Evolutionary conservation across 30 jellyfish, hydroid and myxozoan genomes (phyloP).

Genomic region (Haliclystus octoradiatus): DNA sequence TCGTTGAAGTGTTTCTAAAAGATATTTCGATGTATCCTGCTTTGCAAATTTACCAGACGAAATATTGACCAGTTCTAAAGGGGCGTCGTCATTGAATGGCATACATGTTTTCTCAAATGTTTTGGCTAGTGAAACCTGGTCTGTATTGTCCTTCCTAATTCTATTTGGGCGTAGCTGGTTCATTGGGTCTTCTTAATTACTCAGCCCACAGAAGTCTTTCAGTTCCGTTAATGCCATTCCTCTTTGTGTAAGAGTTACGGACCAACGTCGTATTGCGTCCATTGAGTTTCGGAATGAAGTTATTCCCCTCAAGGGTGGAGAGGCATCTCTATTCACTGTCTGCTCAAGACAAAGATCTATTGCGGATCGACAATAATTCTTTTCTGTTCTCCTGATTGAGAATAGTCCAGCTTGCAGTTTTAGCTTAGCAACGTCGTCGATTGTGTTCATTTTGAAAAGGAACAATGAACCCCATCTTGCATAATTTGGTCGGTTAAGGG

Average conservation of each 20-base stretch:
- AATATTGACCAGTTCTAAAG: background rate
- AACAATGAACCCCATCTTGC: slow-evolving; percentile 10
- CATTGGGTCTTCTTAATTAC: background rate
- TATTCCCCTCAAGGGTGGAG: slow-evolving; percentile 1
- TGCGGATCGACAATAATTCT: slow-evolving; percentile 13
- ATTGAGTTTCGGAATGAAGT: slow-evolving; percentile 6
- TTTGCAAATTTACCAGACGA: background rate
- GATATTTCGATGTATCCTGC: background rate
- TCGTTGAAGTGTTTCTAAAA: background rate
- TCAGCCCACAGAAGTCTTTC: background rate
- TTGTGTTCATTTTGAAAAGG: slow-evolving; percentile 11
- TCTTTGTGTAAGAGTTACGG: background rate
- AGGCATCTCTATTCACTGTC: slow-evolving; percentile 17
- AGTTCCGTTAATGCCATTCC: background rate
- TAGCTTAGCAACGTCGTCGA: slow-evolving; percentile 2
- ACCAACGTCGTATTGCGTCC: background rate
- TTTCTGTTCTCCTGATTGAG: slow-evolving; percentile 14
- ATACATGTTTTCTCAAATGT: background rate
- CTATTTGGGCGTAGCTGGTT: background rate
- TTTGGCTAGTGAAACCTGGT: background rate
- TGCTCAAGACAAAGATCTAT: slow-evolving; percentile 21
- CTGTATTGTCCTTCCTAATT: background rate
- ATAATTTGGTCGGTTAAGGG: background rate
- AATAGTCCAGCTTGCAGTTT: slow-evolving; percentile 6
- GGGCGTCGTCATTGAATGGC: background rate